These are phyloP conservation scores for Rhipidura dahli DNA, from an alignment of 2,113 vertebrate species.

Conservation along the genomic window DNA sequence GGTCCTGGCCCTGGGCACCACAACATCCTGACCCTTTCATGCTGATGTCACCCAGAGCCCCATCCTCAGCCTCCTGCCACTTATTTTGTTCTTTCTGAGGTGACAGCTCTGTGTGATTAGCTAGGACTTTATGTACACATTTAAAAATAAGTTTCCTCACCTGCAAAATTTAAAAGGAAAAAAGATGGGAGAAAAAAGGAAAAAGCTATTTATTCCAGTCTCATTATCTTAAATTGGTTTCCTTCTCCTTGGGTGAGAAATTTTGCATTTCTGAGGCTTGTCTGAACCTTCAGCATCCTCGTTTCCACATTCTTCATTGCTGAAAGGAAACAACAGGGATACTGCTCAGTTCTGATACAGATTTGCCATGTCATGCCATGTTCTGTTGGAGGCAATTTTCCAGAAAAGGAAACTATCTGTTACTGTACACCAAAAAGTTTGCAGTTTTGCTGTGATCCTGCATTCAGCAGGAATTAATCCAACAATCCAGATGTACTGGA, in stretches of 20 bases:
- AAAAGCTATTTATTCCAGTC: not conserved
- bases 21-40: rapidly evolving
- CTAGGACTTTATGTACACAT: not conserved
- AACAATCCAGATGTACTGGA: not conserved
- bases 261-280: not conserved
- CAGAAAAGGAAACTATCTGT: not conserved
- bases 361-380: not conserved
- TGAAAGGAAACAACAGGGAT: not conserved
- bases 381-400: not conserved
- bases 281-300: not conserved
- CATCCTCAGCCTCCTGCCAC: not conserved
- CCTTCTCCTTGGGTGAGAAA: not conserved
- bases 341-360: not conserved
- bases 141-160: not conserved
- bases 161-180: not conserved
- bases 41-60: not conserved
- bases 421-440: not conserved
- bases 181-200: not conserved
- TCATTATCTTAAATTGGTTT: not conserved
- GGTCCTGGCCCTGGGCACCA: not conserved
- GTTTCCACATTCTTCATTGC: not conserved
- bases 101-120: not conserved
- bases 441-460: not conserved
- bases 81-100: not conserved
- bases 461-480: not conserved